These are phyloP conservation scores for Phodopus roborovskii DNA, from an alignment of 2,113 vertebrate species.

Conservation along the genomic window DNA sequence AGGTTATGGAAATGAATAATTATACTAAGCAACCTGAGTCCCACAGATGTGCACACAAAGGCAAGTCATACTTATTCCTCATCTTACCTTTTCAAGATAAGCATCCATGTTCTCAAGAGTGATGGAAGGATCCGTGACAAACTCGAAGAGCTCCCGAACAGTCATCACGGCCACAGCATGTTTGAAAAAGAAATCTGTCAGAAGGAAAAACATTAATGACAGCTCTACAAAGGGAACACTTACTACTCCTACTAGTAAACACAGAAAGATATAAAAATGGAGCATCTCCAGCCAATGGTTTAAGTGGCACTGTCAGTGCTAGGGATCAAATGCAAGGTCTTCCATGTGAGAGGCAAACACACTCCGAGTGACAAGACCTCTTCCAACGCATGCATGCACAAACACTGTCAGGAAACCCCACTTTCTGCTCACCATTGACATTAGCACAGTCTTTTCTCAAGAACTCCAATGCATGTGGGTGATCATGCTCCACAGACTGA, in stretches of 20 bases:
- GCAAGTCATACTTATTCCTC: neutral
- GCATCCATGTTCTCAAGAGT: constrained; percentile 92
- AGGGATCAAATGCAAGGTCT: neutral
- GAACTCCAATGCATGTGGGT: constrained; percentile 96
- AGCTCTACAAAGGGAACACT: neutral
- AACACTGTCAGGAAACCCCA: neutral
- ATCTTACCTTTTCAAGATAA: constrained; percentile 92
- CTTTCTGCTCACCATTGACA: constrained; percentile 90
- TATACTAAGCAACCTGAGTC: neutral
- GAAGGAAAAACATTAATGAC: neutral
- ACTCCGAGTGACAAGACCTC: neutral
- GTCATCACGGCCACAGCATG: constrained; percentile 94
- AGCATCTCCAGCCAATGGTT: neutral
- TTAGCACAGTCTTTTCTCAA: constrained; percentile 97
- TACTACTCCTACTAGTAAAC: neutral
- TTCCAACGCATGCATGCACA: neutral
- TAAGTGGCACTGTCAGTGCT: neutral
- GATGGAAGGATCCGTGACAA: constrained; percentile 95
- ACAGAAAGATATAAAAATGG: constrained; percentile 3
- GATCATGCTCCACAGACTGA: constrained; percentile 97
- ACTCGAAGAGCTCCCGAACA: constrained; percentile 96
- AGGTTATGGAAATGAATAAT: neutral
- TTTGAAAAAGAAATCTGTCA: constrained; percentile 93
- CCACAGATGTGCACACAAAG: neutral
- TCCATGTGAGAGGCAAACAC: neutral